Percentiles rank a stretch among this genome's conserved stretches.
Conservation (phyloP, 2,888 invertebrate species). For the Marasmarcha lunaedactyla region DNA sequence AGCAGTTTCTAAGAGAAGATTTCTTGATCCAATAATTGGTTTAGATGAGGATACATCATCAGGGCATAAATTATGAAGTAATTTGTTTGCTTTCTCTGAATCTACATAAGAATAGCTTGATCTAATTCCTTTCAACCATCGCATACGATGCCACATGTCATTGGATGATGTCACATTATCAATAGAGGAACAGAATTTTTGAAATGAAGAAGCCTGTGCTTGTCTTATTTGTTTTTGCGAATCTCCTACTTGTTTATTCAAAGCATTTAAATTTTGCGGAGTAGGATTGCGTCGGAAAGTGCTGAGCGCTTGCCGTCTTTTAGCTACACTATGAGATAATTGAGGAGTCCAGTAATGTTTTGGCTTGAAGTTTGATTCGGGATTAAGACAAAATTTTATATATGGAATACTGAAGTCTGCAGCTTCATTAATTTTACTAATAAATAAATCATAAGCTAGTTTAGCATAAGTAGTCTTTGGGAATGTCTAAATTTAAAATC, state of each 20-base stretch:
- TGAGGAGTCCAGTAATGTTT: constrained; percentile 9
- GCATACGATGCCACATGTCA: constrained; percentile 7
- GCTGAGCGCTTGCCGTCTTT: constrained; percentile 9
- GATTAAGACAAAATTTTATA: constrained; percentile 5
- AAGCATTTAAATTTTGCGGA: constrained; percentile 5
- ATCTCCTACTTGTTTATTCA: constrained; percentile 6
- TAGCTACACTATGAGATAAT: constrained; percentile 8
- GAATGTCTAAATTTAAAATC: too few relatives aligned
- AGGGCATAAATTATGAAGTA: too few relatives aligned
- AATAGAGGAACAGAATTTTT: constrained; percentile 7
- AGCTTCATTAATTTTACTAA: constrained; percentile 1
- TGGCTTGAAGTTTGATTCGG: constrained; percentile 7
- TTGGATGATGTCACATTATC: not conserved
- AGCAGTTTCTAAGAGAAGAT: too few relatives aligned
- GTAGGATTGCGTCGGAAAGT: constrained; percentile 10
- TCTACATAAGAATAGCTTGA: too few relatives aligned
- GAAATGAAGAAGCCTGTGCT: constrained; percentile 2
- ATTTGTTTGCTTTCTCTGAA: too few relatives aligned
- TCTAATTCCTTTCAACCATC: constrained; percentile 10
- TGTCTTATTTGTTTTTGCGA: constrained; percentile 1
- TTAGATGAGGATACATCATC: too few relatives aligned
- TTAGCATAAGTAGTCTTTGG: too few relatives aligned
- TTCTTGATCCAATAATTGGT: too few relatives aligned
- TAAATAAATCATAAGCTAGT: constrained; percentile 5
- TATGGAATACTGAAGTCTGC: constrained; percentile 8